A percentile compares a stretch with the other conserved stretches of the same genome.
Evolutionary conservation across 2,888 invertebrate genomes (phyloP).

Genomic region (Megastigmus dorsalis): DNA sequence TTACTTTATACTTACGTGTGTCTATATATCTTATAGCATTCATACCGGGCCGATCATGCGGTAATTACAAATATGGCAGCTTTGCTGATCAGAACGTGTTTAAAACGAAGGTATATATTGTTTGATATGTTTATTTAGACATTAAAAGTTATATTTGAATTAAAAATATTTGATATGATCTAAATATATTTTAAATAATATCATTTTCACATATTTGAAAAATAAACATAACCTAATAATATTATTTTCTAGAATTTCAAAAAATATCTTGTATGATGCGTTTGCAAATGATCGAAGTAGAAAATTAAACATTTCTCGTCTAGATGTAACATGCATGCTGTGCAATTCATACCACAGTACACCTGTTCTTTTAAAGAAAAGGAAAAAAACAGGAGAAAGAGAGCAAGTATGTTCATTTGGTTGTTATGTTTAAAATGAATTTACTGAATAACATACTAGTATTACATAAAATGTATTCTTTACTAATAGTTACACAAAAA

Average conservation of each 20-base stretch:
- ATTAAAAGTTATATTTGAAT: not conserved
- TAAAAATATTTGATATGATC: not conserved
- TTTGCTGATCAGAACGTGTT: constrained; percentile 58
- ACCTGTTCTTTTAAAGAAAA: constrained; percentile 76
- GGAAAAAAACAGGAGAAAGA: constrained; percentile 79
- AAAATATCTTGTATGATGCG: constrained; percentile 52
- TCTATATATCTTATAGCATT: too few species aligned
- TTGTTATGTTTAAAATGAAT: not conserved
- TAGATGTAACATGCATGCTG: constrained; percentile 15
- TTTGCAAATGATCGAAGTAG: constrained; percentile 42
- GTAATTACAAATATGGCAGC: constrained; percentile 57
- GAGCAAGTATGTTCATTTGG: constrained; percentile 11
- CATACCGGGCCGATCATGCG: too few species aligned
- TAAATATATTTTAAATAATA: not conserved
- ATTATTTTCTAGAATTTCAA: constrained; percentile 43
- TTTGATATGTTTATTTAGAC: not conserved
- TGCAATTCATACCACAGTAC: constrained; percentile 68
- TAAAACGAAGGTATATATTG: constrained; percentile 60
- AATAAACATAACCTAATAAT: constrained; percentile 28
- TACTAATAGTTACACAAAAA: constrained; percentile 73
- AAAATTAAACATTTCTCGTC: constrained; percentile 37
- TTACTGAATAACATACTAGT: not conserved
- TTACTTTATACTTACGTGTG: too few species aligned
- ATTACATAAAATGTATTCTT: constrained; percentile 25
- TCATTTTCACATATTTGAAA: not conserved